A percentile compares a stretch with the other conserved stretches of the same genome.
Evolutionary conservation across 2,797 vertebrate species (phyloP).

Genomic region (Sciurus vulgaris): DNA sequence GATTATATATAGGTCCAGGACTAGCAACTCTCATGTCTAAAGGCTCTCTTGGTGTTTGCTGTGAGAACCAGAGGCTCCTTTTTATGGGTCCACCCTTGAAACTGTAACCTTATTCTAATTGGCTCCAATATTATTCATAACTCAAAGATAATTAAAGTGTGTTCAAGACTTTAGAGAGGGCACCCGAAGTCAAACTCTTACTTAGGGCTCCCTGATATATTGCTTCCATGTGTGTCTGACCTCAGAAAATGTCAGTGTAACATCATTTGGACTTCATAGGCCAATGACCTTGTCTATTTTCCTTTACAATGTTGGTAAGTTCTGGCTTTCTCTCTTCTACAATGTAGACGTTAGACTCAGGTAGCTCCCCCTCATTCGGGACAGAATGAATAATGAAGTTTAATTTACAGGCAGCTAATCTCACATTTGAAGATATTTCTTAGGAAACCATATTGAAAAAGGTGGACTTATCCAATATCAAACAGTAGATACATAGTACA

Average conservation of each 20-base stretch:
- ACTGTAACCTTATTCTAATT: slow-evolving; percentile 73
- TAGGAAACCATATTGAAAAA: not conserved
- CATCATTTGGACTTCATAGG: not conserved
- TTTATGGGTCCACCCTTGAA: slow-evolving; percentile 76
- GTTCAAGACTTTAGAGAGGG: slow-evolving; percentile 74
- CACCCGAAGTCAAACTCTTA: slow-evolving; percentile 76
- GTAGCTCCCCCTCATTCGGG: not conserved
- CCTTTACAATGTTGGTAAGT: slow-evolving; percentile 7
- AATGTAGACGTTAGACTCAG: not conserved
- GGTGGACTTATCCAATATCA: not conserved
- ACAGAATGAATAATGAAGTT: slow-evolving; percentile 15
- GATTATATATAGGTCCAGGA: slow-evolving; percentile 72
- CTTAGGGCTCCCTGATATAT: slow-evolving; percentile 71
- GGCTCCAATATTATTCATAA: slow-evolving; percentile 73
- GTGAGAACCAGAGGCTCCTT: slow-evolving; percentile 31
- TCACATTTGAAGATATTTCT: not conserved
- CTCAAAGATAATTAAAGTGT: slow-evolving; percentile 74
- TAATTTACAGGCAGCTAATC: not conserved
- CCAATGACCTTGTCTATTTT: slow-evolving; percentile 43
- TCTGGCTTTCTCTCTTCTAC: not conserved
- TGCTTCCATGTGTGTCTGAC: slow-evolving; percentile 59
- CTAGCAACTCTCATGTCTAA: slow-evolving; percentile 49
- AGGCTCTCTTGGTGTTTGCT: slow-evolving; percentile 68
- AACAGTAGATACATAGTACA: not conserved
- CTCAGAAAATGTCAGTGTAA: slow-evolving; percentile 56